These are phyloP conservation scores for Phodopus roborovskii DNA, from an alignment of 2,113 vertebrate genomes.

Conservation along the genomic window DNA sequence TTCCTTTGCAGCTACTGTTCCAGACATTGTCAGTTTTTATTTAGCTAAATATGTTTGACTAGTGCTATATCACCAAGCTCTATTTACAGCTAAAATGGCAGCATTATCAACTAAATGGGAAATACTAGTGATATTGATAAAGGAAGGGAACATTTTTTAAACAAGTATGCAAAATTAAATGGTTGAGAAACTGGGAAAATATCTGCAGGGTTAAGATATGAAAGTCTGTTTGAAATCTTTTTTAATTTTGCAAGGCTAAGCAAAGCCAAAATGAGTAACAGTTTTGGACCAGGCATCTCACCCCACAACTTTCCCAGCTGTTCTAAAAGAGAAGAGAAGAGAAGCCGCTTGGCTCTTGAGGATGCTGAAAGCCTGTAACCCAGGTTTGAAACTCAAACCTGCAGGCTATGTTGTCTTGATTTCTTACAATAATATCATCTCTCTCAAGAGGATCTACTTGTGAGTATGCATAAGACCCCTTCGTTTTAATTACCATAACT, in stretches of 20 bases:
- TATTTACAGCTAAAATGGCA: background rate
- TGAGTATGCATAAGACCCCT: background rate
- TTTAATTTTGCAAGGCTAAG: slow-evolving; percentile 62
- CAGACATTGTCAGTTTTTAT: background rate
- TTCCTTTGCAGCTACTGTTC: slow-evolving; percentile 30
- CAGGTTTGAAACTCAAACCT: slow-evolving; percentile 26
- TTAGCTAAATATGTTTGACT: slow-evolving; percentile 39
- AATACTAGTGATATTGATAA: slow-evolving; percentile 30
- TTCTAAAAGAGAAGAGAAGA: background rate
- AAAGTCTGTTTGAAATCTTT: slow-evolving; percentile 41
- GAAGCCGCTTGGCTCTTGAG: background rate
- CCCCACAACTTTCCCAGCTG: slow-evolving; percentile 40
- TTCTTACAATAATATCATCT: slow-evolving; percentile 48
- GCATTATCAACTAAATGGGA: slow-evolving; percentile 15
- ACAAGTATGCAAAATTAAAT: slow-evolving; percentile 33
- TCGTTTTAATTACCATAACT: slow-evolving; percentile 50
- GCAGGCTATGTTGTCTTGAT: slow-evolving; percentile 8
- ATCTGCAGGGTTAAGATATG: slow-evolving; percentile 10
- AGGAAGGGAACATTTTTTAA: background rate
- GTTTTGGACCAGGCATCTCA: slow-evolving; percentile 42
- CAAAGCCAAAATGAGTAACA: slow-evolving; percentile 40
- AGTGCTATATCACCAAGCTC: background rate
- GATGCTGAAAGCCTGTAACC: background rate
- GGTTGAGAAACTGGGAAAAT: slow-evolving; percentile 38
- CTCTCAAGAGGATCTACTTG: slow-evolving; percentile 2